These are phyloP conservation scores for Caenorhabditis inopinata DNA, from an alignment of 1,140 invertebrate genomes.

Conservation along the genomic window DNA sequence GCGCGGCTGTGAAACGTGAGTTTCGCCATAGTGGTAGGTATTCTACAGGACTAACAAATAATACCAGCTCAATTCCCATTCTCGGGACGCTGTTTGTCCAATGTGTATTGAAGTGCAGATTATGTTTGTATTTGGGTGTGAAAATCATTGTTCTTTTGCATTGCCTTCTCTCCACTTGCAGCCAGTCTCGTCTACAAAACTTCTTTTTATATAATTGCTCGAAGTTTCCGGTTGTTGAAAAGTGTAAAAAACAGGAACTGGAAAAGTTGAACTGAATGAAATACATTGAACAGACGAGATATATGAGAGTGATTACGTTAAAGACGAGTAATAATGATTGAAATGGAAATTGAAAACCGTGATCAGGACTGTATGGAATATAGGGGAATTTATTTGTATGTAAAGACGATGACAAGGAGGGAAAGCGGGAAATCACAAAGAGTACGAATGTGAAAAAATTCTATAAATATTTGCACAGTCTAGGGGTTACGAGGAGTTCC, in stretches of 20 bases:
- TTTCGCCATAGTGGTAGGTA: too few relatives aligned
- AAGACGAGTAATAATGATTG: too few relatives aligned
- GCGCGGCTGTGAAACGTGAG: too few relatives aligned
- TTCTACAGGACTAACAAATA: not conserved
- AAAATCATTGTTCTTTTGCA: not conserved
- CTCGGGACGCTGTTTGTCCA: not conserved
- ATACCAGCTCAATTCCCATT: not conserved
- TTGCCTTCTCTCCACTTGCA: not conserved
- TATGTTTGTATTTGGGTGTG: not conserved
- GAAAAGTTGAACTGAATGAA: not conserved
- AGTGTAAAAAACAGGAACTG: too few relatives aligned
- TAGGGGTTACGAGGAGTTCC: conserved; percentile 39
- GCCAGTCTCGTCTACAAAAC: not conserved
- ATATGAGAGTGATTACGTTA: not conserved
- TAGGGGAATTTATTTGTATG: too few relatives aligned
- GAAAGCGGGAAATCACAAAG: too few relatives aligned
- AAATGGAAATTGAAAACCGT: not conserved
- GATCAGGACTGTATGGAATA: too few relatives aligned
- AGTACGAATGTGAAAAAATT: too few relatives aligned
- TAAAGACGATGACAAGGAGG: too few relatives aligned
- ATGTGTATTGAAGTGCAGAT: not conserved
- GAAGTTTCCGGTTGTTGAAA: not conserved
- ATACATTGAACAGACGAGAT: not conserved
- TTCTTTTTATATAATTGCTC: not conserved
- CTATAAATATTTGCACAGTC: too few relatives aligned